Evolutionary conservation across 37 sponge, comb jelly and placozoan species (phyloP), one percentile per base, ranked within the genome.

Genomic region (Amphimedon queenslandica): DNA sequence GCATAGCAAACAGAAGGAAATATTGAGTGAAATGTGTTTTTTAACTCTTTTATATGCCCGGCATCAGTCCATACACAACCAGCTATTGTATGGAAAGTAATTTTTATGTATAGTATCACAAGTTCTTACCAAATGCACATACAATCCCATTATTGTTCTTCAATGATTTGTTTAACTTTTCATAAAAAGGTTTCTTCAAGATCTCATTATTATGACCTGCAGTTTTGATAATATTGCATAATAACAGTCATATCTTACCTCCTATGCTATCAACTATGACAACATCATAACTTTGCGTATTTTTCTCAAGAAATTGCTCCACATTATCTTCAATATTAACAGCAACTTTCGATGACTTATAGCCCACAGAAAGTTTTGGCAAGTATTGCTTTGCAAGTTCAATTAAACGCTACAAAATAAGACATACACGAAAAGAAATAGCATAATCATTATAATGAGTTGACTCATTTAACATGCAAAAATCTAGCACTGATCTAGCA

Each of bases 51-150:
- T n/a, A n/a, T n/a, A n/a, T n/a, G n/a, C n/a, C n/a, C n/a, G n/a
- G n/a, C n/a, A n/a, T n/a, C 13, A 47, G 51, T 18, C 8, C 13
- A 47, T 13, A 47, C 51, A 47, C 51, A 18, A 18, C 13, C 51
- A n/a, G n/a, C n/a, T n/a, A n/a, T n/a, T n/a, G n/a, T n/a, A n/a
- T n/a, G n/a, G n/a, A n/a, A n/a, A n/a, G n/a, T n/a, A n/a, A n/a
- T n/a, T n/a, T n/a, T n/a, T n/a, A n/a, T n/a, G n/a, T n/a, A n/a
- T n/a, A n/a, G n/a, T n/a, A n/a, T n/a, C n/a, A n/a, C n/a, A n/a
- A n/a, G n/a, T n/a, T n/a, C n/a, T n/a, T n/a, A 90, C 92, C 95
- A 70, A 91, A 92, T 33, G 85, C 67, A 34, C 92, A 94, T 41
- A 87, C 61, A 35, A 91, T 71, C 1, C 95, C 95, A n/a, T n/a